phyloP scores from a whole-genome alignment of 2,888 invertebrate species.

The Hydropsyche betteni region DNA sequence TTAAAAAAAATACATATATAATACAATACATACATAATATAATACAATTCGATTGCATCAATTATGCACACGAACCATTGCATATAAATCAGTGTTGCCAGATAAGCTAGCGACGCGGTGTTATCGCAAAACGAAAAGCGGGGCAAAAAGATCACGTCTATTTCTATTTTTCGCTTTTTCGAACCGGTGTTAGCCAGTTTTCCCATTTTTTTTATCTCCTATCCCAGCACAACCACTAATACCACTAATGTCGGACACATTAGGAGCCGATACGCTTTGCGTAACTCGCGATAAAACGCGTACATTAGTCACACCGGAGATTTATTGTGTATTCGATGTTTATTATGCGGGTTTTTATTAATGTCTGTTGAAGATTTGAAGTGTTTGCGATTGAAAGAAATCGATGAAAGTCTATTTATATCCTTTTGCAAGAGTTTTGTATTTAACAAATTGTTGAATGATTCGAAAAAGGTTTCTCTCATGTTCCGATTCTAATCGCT shows the following conservation, averaged over 20 bases:
- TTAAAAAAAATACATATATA: no score
- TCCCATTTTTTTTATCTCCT: not conserved
- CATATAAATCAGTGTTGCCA: not conserved
- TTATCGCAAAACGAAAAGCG: not conserved
- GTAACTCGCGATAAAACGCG: constrained; percentile 10
- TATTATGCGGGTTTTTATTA: no score
- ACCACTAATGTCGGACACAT: not conserved
- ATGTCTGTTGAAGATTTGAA: no score
- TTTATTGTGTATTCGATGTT: no score
- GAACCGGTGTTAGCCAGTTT: not conserved
- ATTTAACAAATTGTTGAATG: no score
- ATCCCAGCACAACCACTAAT: no score
- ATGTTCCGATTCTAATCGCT: no score
- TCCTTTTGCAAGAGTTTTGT: no score
- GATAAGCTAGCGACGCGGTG: not conserved
- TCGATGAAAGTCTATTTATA: no score
- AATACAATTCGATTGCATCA: not conserved
- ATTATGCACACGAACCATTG: not conserved
- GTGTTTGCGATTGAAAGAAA: no score
- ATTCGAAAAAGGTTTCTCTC: not conserved
- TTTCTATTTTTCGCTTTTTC: not conserved
- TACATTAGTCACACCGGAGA: not conserved
- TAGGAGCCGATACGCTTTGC: not conserved
- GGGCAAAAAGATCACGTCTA: constrained; percentile 13
- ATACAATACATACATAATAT: no score